Evolutionary conservation across 2,888 invertebrate genomes (phyloP).

Genomic region (Plebejus anna): DNA sequence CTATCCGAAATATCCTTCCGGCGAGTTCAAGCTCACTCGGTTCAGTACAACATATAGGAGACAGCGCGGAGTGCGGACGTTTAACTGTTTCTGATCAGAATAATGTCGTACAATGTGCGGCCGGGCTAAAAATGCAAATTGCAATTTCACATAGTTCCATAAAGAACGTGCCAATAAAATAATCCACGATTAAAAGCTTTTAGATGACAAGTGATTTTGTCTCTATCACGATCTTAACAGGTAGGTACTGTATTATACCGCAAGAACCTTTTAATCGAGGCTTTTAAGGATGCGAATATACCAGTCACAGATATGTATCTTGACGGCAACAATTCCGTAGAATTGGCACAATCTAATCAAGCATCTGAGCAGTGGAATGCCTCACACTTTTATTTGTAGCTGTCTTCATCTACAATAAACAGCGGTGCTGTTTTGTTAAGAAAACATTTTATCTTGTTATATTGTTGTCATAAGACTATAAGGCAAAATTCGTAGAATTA

Average conservation of each 20-base stretch:
- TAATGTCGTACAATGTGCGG: no score
- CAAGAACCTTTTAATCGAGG: conserved; percentile 7
- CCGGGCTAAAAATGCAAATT: no score
- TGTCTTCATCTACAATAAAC: conserved; percentile 38
- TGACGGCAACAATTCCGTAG: conserved; percentile 36
- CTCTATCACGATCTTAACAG: conserved; percentile 7
- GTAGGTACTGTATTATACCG: background rate
- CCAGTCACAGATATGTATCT: conserved; percentile 33
- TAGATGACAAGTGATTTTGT: background rate
- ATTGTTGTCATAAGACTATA: background rate
- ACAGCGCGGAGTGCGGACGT: no score
- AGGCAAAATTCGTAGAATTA: background rate
- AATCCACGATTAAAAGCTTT: background rate
- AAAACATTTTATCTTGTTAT: conserved; percentile 13
- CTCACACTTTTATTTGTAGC: conserved; percentile 36
- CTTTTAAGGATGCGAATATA: conserved; percentile 27
- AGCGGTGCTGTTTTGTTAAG: conserved; percentile 25
- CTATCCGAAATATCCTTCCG: no score
- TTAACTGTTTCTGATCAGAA: no score
- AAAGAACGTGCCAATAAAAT: background rate
- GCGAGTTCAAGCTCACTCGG: no score
- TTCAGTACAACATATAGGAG: no score
- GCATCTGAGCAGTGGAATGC: conserved; percentile 35
- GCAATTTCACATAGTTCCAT: no score
- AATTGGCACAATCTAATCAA: conserved; percentile 43